Percentiles rank a stretch among this genome's conserved stretches.
Conservation (phyloP, 1,140 invertebrate species). For the Megalopta genalis region DNA sequence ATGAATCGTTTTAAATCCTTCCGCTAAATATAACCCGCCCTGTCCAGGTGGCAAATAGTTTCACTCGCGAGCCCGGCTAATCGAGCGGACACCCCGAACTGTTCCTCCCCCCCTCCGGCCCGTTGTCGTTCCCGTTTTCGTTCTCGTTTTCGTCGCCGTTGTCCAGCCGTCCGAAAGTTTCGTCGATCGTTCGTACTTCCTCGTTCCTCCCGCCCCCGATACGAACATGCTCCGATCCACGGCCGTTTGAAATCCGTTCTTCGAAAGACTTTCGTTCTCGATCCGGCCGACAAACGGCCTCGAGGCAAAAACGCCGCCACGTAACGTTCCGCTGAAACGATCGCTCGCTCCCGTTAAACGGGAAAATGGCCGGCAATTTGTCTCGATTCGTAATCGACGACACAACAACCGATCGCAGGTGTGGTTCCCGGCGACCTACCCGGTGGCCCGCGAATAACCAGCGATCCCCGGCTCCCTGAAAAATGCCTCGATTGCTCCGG, state of each 20-base stretch:
- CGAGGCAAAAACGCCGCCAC: slow-evolving; percentile 4
- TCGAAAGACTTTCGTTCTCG: slow-evolving; percentile 35
- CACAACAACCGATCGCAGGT: slow-evolving; percentile 48
- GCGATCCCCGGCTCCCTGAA: background rate
- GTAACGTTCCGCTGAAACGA: slow-evolving; percentile 10
- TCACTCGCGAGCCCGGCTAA: slow-evolving; percentile 40
- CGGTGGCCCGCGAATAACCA: slow-evolving; percentile 51
- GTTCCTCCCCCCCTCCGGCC: too few relatives aligned
- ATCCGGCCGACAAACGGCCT: background rate
- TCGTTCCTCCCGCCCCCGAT: background rate
- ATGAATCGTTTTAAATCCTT: slow-evolving; percentile 60
- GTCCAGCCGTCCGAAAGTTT: too few relatives aligned
- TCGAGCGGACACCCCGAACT: slow-evolving; percentile 38
- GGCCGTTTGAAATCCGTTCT: slow-evolving; percentile 5
- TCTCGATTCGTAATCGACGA: slow-evolving; percentile 51
- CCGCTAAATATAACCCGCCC: slow-evolving; percentile 42
- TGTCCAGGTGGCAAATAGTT: slow-evolving; percentile 42
- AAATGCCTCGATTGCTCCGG: too few relatives aligned
- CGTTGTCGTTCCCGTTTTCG: too few relatives aligned
- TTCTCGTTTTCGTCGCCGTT: too few relatives aligned
- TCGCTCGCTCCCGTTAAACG: slow-evolving; percentile 32
- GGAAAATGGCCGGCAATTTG: slow-evolving; percentile 50
- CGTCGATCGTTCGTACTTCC: too few relatives aligned
- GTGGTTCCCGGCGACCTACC: slow-evolving; percentile 48
- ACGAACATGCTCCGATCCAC: background rate